These are phyloP conservation scores for Oncorhynchus gorbuscha DNA, from an alignment of 2,113 vertebrate genomes.

Conservation along the genomic window DNA sequence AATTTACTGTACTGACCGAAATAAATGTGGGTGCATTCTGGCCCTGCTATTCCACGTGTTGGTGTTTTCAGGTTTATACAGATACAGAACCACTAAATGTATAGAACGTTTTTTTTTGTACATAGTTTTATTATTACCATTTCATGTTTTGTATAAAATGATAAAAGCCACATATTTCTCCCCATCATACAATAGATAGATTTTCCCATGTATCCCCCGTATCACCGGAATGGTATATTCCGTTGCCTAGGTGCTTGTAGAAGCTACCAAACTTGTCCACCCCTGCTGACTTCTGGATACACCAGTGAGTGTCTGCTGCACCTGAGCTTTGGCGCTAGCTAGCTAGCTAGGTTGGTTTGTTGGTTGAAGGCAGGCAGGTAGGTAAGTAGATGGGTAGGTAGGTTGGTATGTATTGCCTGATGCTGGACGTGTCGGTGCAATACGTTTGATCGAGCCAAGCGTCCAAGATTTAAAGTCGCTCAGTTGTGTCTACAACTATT, in stretches of 20 bases:
- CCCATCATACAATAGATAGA: background rate
- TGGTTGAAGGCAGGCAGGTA: too few relatives aligned
- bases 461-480: too few relatives aligned
- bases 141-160: background rate
- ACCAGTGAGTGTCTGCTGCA: background rate
- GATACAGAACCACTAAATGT: background rate
- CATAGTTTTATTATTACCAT: background rate
- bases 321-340: background rate
- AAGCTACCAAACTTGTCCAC: constrained; percentile 57
- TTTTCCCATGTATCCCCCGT: background rate
- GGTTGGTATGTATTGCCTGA: background rate
- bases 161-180: background rate
- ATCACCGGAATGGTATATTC: constrained; percentile 55
- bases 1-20: too few relatives aligned
- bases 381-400: constrained; percentile 26
- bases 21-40: too few relatives aligned
- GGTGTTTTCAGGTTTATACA: background rate
- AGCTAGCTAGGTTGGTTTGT: background rate
- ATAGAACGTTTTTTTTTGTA: background rate
- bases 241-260: constrained; percentile 65
- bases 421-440: too few relatives aligned
- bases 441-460: too few relatives aligned
- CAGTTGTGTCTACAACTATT: too few relatives aligned
- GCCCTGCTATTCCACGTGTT: background rate
- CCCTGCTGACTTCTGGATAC: constrained; percentile 31